These are phyloP conservation scores for Agelas oroides DNA, from an alignment of 37 sponge, comb jelly and placozoan species.

Conservation along the genomic window DNA sequence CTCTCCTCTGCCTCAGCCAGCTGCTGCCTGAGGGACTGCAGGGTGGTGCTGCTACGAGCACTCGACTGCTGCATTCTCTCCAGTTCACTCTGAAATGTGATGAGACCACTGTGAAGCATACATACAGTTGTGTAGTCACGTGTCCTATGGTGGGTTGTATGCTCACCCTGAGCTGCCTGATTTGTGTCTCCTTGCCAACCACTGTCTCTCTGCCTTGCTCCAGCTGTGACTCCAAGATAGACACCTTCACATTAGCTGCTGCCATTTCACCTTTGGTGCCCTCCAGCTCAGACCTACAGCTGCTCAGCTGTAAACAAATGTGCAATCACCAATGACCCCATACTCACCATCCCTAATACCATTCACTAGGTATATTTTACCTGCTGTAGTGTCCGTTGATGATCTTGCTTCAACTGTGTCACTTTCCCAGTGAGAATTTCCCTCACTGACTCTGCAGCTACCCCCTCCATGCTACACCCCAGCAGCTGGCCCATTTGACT, in stretches of 20 bases:
- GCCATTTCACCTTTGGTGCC: constrained; percentile 44
- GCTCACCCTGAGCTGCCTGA: constrained; percentile 41
- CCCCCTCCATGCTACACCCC: constrained; percentile 50
- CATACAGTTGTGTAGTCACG: too few species aligned
- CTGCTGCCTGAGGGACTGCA: constrained; percentile 58
- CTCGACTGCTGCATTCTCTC: constrained; percentile 36
- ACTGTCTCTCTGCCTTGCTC: constrained; percentile 4
- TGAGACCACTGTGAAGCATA: neutral
- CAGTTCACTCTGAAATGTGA: constrained; percentile 41
- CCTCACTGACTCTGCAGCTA: constrained; percentile 31
- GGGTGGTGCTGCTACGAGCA: constrained; percentile 38
- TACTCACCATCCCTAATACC: neutral
- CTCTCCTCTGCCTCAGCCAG: constrained; percentile 18
- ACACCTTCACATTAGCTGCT: constrained; percentile 36
- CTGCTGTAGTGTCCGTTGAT: constrained; percentile 10
- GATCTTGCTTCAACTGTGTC: constrained; percentile 23
- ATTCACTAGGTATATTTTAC: neutral
- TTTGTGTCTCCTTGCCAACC: constrained; percentile 11
- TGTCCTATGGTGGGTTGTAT: too few species aligned
- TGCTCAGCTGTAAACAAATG: constrained; percentile 14
- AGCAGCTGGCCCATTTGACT: constrained; percentile 9
- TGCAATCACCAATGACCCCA: too few species aligned
- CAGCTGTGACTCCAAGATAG: constrained; percentile 39
- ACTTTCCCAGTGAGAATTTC: constrained; percentile 30
- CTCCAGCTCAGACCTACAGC: constrained; percentile 36